Evolutionary conservation across 2,888 invertebrate genomes (phyloP).

Genomic region (Campoplex nolae): DNA sequence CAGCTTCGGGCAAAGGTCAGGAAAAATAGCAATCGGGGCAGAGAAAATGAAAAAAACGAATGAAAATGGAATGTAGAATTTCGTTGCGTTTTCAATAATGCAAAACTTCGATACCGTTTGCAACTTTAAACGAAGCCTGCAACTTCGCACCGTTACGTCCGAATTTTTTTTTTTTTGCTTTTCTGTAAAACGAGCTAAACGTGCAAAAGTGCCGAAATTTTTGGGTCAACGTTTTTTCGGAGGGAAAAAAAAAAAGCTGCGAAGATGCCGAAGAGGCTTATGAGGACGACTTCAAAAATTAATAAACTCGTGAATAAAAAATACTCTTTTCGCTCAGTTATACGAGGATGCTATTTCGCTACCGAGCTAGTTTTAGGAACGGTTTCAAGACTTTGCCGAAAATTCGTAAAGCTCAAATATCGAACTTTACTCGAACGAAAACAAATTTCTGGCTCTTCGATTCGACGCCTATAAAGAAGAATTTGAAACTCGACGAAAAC

Average conservation of each 20-base stretch:
- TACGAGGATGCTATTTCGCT: neutral
- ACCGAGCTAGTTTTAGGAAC: too few relatives aligned
- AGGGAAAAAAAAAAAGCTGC: too few relatives aligned
- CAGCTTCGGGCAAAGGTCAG: neutral
- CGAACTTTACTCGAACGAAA: neutral
- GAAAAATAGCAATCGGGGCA: neutral
- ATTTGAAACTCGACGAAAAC: neutral
- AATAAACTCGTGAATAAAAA: neutral
- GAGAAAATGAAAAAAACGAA: neutral
- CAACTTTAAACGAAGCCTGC: neutral
- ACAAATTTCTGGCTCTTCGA: neutral
- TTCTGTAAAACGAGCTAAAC: neutral
- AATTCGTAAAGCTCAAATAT: neutral
- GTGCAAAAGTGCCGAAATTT: neutral
- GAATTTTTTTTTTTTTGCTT: neutral
- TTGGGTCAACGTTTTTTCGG: too few relatives aligned
- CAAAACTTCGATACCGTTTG: neutral
- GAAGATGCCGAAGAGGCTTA: neutral
- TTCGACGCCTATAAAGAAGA: neutral
- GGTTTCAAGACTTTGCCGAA: neutral
- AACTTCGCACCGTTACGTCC: neutral
- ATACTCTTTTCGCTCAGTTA: neutral
- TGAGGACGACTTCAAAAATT: neutral
- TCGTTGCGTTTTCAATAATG: neutral
- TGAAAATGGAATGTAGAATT: neutral